These are phyloP conservation scores for Cryptosula pallasiana DNA, from an alignment of 2,888 invertebrate genomes.

Conservation along the genomic window DNA sequence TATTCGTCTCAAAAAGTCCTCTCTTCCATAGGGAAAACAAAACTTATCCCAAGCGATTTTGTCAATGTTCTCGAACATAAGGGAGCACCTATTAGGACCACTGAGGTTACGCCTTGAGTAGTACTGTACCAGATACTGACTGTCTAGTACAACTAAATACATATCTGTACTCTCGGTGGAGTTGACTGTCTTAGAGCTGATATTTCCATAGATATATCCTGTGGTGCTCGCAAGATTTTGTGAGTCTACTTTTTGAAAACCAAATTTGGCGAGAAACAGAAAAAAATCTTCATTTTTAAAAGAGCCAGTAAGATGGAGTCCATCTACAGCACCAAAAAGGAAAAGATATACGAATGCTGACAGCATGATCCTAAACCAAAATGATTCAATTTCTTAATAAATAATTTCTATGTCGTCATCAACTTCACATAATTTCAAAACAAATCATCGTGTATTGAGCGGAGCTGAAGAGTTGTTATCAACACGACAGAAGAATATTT, in stretches of 20 bases:
- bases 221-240: constrained; percentile 65
- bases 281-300: constrained; percentile 61
- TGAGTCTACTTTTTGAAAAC: constrained; percentile 80
- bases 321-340: neutral
- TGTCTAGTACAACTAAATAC: constrained; percentile 84
- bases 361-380: no score
- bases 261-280: constrained; percentile 83
- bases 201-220: constrained; percentile 93
- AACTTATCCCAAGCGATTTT: constrained; percentile 75
- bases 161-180: constrained; percentile 55
- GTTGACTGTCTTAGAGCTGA: constrained; percentile 62
- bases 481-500: no score
- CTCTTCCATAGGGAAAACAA: constrained; percentile 71
- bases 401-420: no score
- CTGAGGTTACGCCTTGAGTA: constrained; percentile 69
- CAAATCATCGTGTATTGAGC: no score
- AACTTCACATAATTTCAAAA: no score
- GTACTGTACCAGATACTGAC: constrained; percentile 80
- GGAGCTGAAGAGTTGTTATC: no score
- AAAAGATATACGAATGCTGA: neutral
- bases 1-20: constrained; percentile 74
- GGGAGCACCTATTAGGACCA: constrained; percentile 59
- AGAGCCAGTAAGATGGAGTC: constrained; percentile 44
- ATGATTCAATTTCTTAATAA: no score
- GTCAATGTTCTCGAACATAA: constrained; percentile 81